Evolutionary conservation across 2,888 invertebrate species (phyloP), one percentile per base, ranked within the genome.

Genomic region (Mythimna albipuncta): DNA sequence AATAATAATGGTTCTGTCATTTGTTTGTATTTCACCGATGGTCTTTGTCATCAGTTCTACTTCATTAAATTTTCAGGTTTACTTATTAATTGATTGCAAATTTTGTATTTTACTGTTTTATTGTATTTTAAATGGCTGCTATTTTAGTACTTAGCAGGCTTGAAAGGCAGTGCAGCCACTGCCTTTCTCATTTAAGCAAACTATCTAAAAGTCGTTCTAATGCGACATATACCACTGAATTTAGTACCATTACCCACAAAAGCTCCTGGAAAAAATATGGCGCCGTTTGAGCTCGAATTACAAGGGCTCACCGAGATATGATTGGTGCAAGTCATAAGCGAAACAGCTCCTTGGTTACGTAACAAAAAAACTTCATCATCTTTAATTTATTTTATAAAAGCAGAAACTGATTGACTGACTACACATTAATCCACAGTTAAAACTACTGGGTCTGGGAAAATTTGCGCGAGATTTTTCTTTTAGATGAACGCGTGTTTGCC

Each of bases 211-310:
- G 88, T 88, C 85, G 86, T 90, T 89, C 82, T 86, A 90, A 91
- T 87, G 89, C 87, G 90, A 88, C 91, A 89, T 89, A 88, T 88
- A 89, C 90, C 89, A 87, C 89, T 89, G 85, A 94, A 94, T 94
- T 93, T 93, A 93, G 89, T 93, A 89, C 89, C 89, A 90, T 92
- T 91, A 91, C 90, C 92, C 92, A 88, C 93, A 93, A 94, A 94
- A 93, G 94, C 93, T 93, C 87, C 89, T 88, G 90, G 91, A 93
- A 95, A 94, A 95, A 95, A 95, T 95, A 95, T 94, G 95, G 94
- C 91, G 89, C 90, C 91, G 93, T 94, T 94, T 93, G 92, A 93
- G 93, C 93, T 93, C 91, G 91, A 91, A 93, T 95, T 94, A 94
- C 93, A 94, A 92, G 91, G 91, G 93, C 92, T 93, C 89, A 90